A percentile compares a stretch with the other conserved stretches of the same genome.
phyloP scores from a whole-genome alignment of 2,888 invertebrate genomes.

The Ypsolopha sequella region DNA sequence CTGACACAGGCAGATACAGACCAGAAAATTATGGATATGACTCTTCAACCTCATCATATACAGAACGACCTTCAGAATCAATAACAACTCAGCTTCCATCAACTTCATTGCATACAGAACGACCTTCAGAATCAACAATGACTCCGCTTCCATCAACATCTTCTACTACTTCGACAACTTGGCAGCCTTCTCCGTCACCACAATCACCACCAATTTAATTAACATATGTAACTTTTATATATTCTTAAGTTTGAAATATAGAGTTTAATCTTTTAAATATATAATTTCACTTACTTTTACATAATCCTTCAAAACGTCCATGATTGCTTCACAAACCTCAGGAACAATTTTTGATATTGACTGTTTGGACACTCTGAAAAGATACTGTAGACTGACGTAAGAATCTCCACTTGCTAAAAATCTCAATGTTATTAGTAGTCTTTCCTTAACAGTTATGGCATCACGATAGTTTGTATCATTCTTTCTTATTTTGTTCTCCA shows the following conservation, averaged over 20 bases:
- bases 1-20: background rate
- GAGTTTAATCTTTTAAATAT: background rate
- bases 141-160: no score
- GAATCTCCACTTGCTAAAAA: conserved; percentile 3
- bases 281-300: background rate
- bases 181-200: no score
- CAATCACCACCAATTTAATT: no score
- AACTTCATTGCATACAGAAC: background rate
- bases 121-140: background rate
- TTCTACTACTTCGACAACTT: no score
- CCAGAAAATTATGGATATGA: background rate
- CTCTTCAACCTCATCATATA: background rate
- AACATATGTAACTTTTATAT: no score
- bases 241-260: background rate
- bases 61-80: background rate
- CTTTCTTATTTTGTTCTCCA: background rate
- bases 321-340: background rate
- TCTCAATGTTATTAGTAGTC: background rate
- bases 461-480: background rate
- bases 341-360: background rate
- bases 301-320: background rate
- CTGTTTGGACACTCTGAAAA: conserved; percentile 1
- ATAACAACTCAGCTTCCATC: no score
- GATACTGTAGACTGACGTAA: background rate
- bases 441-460: background rate